phyloP scores from a whole-genome alignment of 2,888 invertebrate species.

The Papilio demoleus region DNA sequence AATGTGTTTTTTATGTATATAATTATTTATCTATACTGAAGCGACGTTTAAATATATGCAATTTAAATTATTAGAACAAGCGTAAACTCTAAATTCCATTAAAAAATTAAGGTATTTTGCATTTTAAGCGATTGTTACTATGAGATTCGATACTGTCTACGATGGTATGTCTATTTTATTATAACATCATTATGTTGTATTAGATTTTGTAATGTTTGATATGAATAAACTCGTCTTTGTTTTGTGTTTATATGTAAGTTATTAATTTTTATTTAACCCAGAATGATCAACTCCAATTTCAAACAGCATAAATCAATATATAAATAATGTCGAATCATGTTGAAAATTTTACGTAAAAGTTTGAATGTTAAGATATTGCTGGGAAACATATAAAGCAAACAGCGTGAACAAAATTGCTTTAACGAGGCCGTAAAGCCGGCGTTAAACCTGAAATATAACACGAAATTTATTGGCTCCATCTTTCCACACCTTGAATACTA shows the following conservation, averaged over 20 bases:
- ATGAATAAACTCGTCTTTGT: too few relatives aligned
- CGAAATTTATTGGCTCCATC: conserved; percentile 52
- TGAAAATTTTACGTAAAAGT: conserved; percentile 5
- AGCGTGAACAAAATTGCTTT: conserved; percentile 40
- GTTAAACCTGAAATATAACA: conserved; percentile 58
- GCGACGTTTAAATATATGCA: too few relatives aligned
- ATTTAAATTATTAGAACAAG: too few relatives aligned
- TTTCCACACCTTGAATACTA: conserved; percentile 53
- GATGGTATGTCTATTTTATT: too few relatives aligned
- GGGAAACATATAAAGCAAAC: conserved; percentile 35
- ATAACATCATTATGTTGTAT: too few relatives aligned
- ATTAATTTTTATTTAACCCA: background rate
- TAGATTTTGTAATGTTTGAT: too few relatives aligned
- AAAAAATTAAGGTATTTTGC: too few relatives aligned
- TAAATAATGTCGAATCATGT: conserved; percentile 1
- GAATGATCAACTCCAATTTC: background rate
- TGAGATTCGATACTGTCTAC: too few relatives aligned
- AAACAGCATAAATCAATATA: background rate
- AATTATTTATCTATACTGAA: too few relatives aligned
- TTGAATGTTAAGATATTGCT: conserved; percentile 20
- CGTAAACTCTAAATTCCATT: too few relatives aligned
- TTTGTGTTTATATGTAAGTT: background rate
- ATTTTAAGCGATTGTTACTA: too few relatives aligned
- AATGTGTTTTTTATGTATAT: too few relatives aligned
- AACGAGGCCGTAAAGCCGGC: conserved; percentile 49